Evolutionary conservation across 2,797 vertebrate species (phyloP).

Genomic region (Acanthis flammea): DNA sequence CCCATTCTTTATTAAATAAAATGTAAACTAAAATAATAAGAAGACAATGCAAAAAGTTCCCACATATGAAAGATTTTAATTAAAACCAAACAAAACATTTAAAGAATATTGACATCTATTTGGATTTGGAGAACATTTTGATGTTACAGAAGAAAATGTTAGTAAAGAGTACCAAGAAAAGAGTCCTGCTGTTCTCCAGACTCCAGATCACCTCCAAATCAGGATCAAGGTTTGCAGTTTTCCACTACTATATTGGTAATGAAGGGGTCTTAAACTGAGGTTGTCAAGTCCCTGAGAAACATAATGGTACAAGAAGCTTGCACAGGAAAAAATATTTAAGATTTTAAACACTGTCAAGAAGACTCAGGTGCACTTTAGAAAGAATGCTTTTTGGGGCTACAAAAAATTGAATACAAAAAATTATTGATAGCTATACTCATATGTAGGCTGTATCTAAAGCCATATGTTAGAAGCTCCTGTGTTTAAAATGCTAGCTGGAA

Average conservation of each 20-base stretch:
- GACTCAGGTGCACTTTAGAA: neutral
- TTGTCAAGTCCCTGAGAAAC: neutral
- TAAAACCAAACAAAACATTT: neutral
- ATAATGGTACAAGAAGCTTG: neutral
- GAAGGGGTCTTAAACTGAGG: neutral
- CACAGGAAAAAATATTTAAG: neutral
- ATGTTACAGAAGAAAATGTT: neutral
- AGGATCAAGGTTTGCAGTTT: neutral
- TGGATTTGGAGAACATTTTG: neutral
- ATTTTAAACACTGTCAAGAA: neutral
- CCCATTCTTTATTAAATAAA: neutral
- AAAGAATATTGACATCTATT: neutral
- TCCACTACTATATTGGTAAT: neutral
- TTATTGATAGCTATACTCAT: neutral
- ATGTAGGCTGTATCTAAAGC: neutral
- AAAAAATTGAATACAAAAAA: neutral
- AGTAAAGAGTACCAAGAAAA: neutral
- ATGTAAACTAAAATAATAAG: neutral
- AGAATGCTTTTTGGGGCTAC: neutral
- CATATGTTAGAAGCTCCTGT: neutral
- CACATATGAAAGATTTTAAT: neutral
- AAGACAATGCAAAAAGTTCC: neutral
- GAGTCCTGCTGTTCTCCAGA: neutral
- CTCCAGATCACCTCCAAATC: neutral
- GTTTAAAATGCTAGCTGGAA: neutral